phyloP scores from a whole-genome alignment of 1,140 invertebrate genomes.

The Reticulitermes speratus region DNA sequence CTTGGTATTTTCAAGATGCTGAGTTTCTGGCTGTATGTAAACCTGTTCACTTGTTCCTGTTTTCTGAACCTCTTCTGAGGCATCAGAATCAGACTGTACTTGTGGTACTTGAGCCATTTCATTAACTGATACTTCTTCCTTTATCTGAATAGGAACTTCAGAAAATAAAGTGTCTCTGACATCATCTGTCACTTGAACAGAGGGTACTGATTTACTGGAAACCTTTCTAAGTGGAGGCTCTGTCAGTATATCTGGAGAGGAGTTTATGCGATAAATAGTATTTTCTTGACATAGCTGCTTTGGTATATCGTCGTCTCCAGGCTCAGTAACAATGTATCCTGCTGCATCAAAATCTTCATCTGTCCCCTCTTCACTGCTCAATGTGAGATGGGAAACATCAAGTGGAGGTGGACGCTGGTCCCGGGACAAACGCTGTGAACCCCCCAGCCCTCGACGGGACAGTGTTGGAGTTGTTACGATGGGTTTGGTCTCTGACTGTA shows the following conservation, averaged over 20 bases:
- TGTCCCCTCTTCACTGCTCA: background rate
- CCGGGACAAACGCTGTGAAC: constrained; percentile 19
- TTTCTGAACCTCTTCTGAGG: background rate
- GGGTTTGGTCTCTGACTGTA: background rate
- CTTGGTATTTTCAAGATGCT: background rate
- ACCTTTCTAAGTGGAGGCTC: background rate
- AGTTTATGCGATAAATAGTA: constrained; percentile 24
- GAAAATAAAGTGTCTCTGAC: background rate
- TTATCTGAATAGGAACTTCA: too few species aligned
- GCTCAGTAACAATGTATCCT: constrained; percentile 36
- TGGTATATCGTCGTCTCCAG: constrained; percentile 21
- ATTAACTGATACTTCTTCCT: too few species aligned
- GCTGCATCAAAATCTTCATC: constrained; percentile 27
- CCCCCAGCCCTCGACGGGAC: constrained; percentile 29
- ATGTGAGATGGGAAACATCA: constrained; percentile 30
- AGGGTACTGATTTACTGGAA: background rate
- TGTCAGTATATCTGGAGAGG: constrained; percentile 33
- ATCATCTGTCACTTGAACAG: background rate
- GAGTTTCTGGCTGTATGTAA: background rate
- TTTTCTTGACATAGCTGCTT: background rate
- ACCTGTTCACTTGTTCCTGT: background rate
- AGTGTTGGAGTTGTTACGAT: constrained; percentile 31
- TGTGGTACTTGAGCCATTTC: too few species aligned
- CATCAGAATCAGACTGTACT: too few species aligned
- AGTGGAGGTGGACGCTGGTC: constrained; percentile 32